Conservation (phyloP, 2,797 vertebrate genomes). For the Poeciliopsis gracilis region DNA sequence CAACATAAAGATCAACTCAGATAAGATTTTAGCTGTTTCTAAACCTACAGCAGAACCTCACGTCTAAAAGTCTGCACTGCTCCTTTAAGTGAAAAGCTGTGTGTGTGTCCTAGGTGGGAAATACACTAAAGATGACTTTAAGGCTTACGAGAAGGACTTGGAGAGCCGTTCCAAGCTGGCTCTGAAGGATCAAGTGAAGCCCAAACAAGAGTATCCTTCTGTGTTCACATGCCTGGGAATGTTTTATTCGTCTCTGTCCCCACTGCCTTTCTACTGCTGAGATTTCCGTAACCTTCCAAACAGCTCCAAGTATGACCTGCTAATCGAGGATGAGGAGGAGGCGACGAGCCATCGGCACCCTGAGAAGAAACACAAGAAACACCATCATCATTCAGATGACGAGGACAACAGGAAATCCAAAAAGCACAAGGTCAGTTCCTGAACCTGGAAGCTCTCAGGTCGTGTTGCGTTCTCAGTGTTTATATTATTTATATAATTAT, state of each 20-base stretch:
- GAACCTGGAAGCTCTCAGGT: neutral
- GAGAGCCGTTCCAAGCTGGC: constrained; percentile 87
- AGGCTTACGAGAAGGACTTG: constrained; percentile 91
- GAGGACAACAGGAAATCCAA: constrained; percentile 85
- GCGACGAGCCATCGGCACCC: constrained; percentile 73
- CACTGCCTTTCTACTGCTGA: neutral
- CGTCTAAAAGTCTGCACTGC: neutral
- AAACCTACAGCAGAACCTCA: neutral
- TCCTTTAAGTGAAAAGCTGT: neutral
- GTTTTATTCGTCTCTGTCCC: neutral
- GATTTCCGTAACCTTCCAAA: constrained; percentile 77
- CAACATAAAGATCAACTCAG: neutral
- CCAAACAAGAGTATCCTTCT: constrained; percentile 95
- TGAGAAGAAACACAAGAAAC: constrained; percentile 88
- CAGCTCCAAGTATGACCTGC: constrained; percentile 90
- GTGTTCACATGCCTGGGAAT: neutral
- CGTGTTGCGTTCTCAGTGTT: neutral
- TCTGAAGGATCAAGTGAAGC: constrained; percentile 90
- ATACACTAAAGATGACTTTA: constrained; percentile 96
- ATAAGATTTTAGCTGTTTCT: neutral
- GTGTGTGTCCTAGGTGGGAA: constrained; percentile 84
- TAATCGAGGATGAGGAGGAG: constrained; percentile 87
- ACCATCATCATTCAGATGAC: constrained; percentile 85
- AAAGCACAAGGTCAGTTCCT: constrained; percentile 85
- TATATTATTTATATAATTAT: too few relatives aligned